Base-by-base conservation (phyloP, 2,113 vertebrate genomes). In the Origma solitaria region DNA sequence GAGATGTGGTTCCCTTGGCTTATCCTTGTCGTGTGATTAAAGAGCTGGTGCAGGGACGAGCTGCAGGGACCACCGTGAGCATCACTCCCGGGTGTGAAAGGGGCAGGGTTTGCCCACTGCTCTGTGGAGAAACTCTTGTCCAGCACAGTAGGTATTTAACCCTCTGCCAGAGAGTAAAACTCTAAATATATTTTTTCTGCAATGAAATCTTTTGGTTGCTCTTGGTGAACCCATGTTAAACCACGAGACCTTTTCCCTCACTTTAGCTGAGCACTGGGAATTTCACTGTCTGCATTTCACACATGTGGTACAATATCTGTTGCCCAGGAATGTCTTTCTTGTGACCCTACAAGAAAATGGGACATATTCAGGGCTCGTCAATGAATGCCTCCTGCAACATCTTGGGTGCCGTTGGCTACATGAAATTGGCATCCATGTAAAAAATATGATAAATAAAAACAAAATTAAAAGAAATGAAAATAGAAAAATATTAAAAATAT, bases 391-490 rank as follows among this genome's bases (percentile, higher is more conserved):
- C 60, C 25, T 38, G 27, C 16, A n/a, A 7, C 5, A 13, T 25
- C 27, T n/a, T 4, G 2, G 33, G 5, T 15, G 10, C 12, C 24
- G 19, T 11, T 2, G 1, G 3, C 31, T 9, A 2, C 13, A 11
- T 16, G 19, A 35, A 28, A 38, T 6, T 1, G 3, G 5, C 5
- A 49, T 11, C 17, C 31, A 17, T 4, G 20, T 20, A 7, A n/a
- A 80, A 81, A 70, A 8, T 35, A 54, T 17, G 9, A 31, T 13
- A 81, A 62, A 42, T 7, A 20, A 42, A 23, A 33, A 27, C 21
- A 28, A 33, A 50, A n/a, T 24, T 11, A 11, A 5, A 3, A 38
- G 57, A 50, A 30, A 21, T 14, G 1, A 7, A 22, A 42, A 10
- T 5, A 5, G 7, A 33, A 45, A 20, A 20, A 9, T 45, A 45